Percentiles rank a stretch among this genome's conserved stretches.
Conservation (phyloP, 2,888 invertebrate species). For the Caenorhabditis afra region DNA sequence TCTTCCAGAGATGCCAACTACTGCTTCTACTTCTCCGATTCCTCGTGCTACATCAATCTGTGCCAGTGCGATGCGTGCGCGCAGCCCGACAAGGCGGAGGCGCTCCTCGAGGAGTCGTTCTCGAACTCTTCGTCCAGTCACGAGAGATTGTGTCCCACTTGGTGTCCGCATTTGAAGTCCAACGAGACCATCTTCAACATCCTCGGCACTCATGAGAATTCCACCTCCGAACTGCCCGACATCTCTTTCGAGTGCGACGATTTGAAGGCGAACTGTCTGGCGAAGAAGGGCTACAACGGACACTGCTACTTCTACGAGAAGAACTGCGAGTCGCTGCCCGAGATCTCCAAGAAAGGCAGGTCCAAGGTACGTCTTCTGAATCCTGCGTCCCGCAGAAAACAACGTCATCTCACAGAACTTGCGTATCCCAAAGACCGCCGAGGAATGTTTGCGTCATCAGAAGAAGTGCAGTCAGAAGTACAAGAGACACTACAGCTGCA, state of each 20-base stretch:
- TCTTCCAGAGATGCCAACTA: slow-evolving; percentile 62
- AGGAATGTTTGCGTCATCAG: slow-evolving; percentile 47
- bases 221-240: slow-evolving; percentile 19
- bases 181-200: slow-evolving; percentile 51
- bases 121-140: slow-evolving; percentile 14
- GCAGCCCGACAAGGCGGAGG: slow-evolving; percentile 22
- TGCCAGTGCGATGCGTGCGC: slow-evolving; percentile 59
- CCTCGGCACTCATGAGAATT: slow-evolving; percentile 16
- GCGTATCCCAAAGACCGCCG: slow-evolving; percentile 12
- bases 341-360: slow-evolving; percentile 40
- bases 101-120: slow-evolving; percentile 21
- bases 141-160: slow-evolving; percentile 46
- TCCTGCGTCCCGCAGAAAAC: neutral
- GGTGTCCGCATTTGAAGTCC: slow-evolving; percentile 46
- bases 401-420: slow-evolving; percentile 4
- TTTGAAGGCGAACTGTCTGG: slow-evolving; percentile 51
- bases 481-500: slow-evolving; percentile 52
- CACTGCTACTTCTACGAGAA: slow-evolving; percentile 61
- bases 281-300: slow-evolving; percentile 54
- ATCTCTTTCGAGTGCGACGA: slow-evolving; percentile 54
- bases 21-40: slow-evolving; percentile 65
- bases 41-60: slow-evolving; percentile 58
- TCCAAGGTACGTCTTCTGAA: slow-evolving; percentile 3
- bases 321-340: slow-evolving; percentile 35
- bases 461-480: slow-evolving; percentile 58